A percentile compares a stretch with the other conserved stretches of the same genome.
phyloP scores from a whole-genome alignment of 2,888 invertebrate genomes.

The Chymomyza procnemis region DNA sequence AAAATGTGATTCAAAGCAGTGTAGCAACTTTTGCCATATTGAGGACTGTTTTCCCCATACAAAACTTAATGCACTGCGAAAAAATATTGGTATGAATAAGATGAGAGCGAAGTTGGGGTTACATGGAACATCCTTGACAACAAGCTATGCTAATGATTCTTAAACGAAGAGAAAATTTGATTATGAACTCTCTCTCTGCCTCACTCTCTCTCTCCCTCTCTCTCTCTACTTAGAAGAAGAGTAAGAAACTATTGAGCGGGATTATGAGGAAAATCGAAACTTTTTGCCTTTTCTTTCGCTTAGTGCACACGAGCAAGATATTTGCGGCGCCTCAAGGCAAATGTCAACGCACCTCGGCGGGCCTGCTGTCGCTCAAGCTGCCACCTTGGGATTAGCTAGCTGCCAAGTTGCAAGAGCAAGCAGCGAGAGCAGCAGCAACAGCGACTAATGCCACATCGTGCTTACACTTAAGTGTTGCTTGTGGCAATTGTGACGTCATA shows the following conservation, averaged over 20 bases:
- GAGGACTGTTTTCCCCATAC: background rate
- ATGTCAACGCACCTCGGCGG: constrained; percentile 12
- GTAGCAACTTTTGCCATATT: background rate
- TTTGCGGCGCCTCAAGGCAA: background rate
- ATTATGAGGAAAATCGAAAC: too few species aligned
- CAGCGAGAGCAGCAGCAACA: background rate
- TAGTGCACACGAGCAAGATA: background rate
- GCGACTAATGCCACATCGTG: background rate
- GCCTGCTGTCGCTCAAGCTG: constrained; percentile 15
- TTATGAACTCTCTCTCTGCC: too few species aligned
- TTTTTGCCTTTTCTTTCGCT: background rate
- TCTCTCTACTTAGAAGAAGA: too few species aligned
- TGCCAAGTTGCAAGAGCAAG: background rate
- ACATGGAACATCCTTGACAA: too few species aligned
- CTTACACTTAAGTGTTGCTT: constrained; percentile 40
- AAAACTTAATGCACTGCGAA: background rate
- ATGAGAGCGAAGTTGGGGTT: too few species aligned
- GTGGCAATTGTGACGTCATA: constrained; percentile 18
- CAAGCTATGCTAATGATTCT: too few species aligned
- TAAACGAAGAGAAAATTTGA: too few species aligned
- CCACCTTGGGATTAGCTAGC: background rate
- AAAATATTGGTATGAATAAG: background rate
- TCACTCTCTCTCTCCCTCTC: too few species aligned
- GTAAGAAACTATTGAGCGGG: too few species aligned
- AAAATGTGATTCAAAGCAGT: background rate